A percentile compares a stretch with the other conserved stretches of the same genome.
phyloP scores from a whole-genome alignment of 1,140 invertebrate species.

The Drosophila nigromelanica region DNA sequence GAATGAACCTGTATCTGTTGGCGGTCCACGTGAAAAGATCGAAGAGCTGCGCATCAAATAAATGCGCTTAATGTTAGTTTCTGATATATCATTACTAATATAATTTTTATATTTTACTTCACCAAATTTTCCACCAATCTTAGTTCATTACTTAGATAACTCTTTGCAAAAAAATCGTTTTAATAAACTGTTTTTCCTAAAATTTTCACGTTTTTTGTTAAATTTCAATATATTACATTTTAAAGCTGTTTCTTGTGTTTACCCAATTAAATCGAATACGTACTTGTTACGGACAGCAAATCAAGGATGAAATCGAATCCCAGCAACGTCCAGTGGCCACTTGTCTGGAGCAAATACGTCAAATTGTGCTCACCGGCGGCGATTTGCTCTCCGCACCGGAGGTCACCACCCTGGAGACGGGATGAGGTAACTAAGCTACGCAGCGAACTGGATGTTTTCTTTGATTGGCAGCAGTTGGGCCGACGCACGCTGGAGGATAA shows the following conservation, averaged over 20 bases:
- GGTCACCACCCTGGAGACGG: slow-evolving; percentile 90
- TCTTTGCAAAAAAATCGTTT: too few species aligned
- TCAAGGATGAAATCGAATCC: slow-evolving; percentile 95
- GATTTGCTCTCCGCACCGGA: slow-evolving; percentile 96
- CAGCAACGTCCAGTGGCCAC: slow-evolving; percentile 93
- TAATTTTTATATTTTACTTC: not conserved
- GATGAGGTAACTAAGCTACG: slow-evolving; percentile 95
- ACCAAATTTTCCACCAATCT: too few species aligned
- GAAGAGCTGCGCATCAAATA: slow-evolving; percentile 95
- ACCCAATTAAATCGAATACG: too few species aligned
- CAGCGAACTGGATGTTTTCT: slow-evolving; percentile 90
- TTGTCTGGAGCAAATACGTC: slow-evolving; percentile 95
- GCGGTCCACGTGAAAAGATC: slow-evolving; percentile 93
- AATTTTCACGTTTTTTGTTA: too few species aligned
- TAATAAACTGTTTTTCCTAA: too few species aligned
- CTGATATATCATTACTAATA: not conserved
- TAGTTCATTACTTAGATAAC: too few species aligned
- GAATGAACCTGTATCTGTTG: slow-evolving; percentile 85
- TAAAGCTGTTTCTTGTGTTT: too few species aligned
- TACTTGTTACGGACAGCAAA: slow-evolving; percentile 86
- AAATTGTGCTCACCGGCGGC: slow-evolving; percentile 94
- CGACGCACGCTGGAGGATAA: slow-evolving; percentile 92
- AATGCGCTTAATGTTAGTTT: slow-evolving; percentile 91
- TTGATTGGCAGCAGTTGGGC: slow-evolving; percentile 92
- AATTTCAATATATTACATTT: too few species aligned